Evolutionary conservation across 2,113 vertebrate genomes (phyloP).

Genomic region (Empidonax traillii): DNA sequence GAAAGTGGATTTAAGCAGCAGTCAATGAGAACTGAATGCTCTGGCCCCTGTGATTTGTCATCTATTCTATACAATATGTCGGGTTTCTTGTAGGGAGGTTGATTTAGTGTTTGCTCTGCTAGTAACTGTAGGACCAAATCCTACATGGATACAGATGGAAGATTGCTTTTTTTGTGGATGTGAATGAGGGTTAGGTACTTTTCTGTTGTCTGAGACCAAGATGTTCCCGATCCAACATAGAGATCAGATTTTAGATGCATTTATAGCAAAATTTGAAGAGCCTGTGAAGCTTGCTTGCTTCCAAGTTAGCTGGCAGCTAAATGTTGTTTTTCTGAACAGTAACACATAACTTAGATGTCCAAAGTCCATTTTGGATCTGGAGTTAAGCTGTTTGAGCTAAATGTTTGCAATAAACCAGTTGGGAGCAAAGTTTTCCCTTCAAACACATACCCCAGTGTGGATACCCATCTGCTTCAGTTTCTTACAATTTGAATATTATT

Average conservation of each 20-base stretch:
- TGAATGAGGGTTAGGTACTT: background rate
- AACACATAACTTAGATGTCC: background rate
- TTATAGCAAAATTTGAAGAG: background rate
- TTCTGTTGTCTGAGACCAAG: background rate
- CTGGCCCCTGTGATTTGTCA: background rate
- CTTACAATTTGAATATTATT: background rate
- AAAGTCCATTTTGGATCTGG: background rate
- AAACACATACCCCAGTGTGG: background rate
- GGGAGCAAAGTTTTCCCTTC: background rate
- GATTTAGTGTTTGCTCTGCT: background rate
- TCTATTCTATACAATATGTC: background rate
- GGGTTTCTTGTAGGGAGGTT: background rate
- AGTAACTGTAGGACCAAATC: background rate
- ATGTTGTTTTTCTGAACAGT: background rate
- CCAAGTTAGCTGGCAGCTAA: background rate
- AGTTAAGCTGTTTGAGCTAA: background rate
- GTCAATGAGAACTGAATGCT: background rate
- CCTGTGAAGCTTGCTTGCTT: background rate
- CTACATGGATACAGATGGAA: fast-evolving
- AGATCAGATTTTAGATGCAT: background rate
- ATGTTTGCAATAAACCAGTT: background rate
- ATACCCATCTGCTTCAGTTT: background rate
- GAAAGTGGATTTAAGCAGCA: background rate
- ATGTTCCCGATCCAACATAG: background rate
- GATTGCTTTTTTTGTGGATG: background rate